A percentile compares a stretch with the other conserved stretches of the same genome.
phyloP scores from a whole-genome alignment of 2,888 invertebrate species.

The Epistrophe grossulariae region DNA sequence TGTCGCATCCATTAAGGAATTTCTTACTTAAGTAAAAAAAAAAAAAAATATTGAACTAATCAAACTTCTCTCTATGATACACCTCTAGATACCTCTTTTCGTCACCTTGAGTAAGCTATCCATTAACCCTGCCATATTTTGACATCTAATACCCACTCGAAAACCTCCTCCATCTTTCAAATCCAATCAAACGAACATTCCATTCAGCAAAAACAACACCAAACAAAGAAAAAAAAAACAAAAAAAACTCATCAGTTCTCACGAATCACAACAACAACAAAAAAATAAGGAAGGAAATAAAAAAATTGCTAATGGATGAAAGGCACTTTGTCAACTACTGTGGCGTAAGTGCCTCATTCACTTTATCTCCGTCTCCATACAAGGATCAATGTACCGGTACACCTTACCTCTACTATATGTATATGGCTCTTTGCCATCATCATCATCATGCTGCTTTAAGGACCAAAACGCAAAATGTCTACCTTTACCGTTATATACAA shows the following conservation, averaged over 20 bases:
- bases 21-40: neutral
- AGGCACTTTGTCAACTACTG: constrained; percentile 70
- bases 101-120: neutral
- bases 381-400: constrained; percentile 42
- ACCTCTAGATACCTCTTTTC: neutral
- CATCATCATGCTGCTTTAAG: constrained; percentile 17
- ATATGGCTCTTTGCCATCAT: neutral
- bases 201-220: constrained; percentile 42
- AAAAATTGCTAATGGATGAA: constrained; percentile 64
- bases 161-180: constrained; percentile 9
- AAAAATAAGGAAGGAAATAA: neutral
- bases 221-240: neutral
- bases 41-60: neutral
- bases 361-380: constrained; percentile 22
- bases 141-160: constrained; percentile 22
- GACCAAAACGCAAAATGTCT: constrained; percentile 32
- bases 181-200: constrained; percentile 44
- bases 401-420: neutral
- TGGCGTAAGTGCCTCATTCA: constrained; percentile 50
- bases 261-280: constrained; percentile 20
- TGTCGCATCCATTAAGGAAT: neutral
- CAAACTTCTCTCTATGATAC: neutral
- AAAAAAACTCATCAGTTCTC: constrained; percentile 34
- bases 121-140: constrained; percentile 25
- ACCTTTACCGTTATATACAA: constrained; percentile 46